Evolutionary conservation across 2,888 invertebrate species (phyloP), one percentile per base, ranked within the genome.

Genomic region (Orthonychiurus folsomi): DNA sequence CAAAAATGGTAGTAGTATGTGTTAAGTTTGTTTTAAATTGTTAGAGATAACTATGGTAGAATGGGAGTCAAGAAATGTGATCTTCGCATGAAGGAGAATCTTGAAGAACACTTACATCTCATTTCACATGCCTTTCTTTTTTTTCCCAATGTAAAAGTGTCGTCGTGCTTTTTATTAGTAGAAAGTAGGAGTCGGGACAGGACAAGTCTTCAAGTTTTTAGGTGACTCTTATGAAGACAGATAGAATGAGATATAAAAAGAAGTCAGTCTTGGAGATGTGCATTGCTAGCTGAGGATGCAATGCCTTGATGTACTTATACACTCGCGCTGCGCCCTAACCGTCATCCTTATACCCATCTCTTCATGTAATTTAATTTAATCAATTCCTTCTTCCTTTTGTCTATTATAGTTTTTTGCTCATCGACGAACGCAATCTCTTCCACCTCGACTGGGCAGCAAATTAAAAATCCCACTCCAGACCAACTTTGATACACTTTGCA

Each of bases 361-460:
- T 15, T 37, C 5, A 37, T 37, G 37, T 37, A 37, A 37, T 37
- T 5, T 37, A 37, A 37, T 37, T 9, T 37, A 37, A 37, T 37
- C 37, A 9, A 37, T 37, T 37, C n/a, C n/a, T 52, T 37, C 26
- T 48, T 59, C 37, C 21, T 59, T 23, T 58, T 26, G n/a, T n/a
- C n/a, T n/a, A n/a, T 61, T 63, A 27, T 26, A 53, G 67, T 48
- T 64, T 27, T 67, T 66, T 73, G 81, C 81, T 18, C 87, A 87
- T 76, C 80, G 91, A 62, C 82, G 92, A 64, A 89, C 90, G 0
- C 91, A 91, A 73, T 91, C 91, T 0, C 79, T 92, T 66, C 92
- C 92, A 1, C 89, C 91, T 0, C 81, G 87, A 77, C 79, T 92
- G 65, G 89, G 88, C 18, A 82, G 87, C 5, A 89, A 89, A 76